A percentile compares a stretch with the other conserved stretches of the same genome.
phyloP scores from a whole-genome alignment of 1,140 invertebrate species.

The Planococcus citri region DNA sequence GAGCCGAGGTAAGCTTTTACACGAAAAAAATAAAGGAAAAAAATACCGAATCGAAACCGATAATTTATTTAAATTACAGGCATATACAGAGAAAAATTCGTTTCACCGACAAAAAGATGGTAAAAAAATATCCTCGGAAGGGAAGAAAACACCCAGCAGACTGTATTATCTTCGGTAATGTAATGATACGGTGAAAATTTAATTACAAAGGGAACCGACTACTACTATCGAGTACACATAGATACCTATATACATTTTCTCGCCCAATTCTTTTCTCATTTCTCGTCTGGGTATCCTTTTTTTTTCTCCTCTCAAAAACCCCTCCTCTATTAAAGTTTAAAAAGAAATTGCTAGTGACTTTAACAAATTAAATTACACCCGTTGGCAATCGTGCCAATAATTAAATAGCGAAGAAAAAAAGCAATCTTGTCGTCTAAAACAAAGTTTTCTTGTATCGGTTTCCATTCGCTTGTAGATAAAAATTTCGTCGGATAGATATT shows the following conservation, averaged over 20 bases:
- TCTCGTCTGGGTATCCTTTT: not conserved
- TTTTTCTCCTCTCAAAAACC: not conserved
- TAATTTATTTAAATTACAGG: not conserved
- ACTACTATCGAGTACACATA: too few species aligned
- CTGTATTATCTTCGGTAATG: not conserved
- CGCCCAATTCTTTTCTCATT: not conserved
- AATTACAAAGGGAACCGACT: not conserved
- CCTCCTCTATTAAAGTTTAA: too few species aligned
- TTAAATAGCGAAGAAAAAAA: not conserved
- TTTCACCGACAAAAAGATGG: not conserved
- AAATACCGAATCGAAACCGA: not conserved
- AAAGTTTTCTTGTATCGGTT: conserved; percentile 3
- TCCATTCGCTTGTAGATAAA: not conserved
- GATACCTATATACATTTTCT: too few species aligned
- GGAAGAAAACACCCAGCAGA: not conserved
- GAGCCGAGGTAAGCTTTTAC: too few species aligned
- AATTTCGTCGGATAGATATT: not conserved
- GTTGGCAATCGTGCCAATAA: conserved; percentile 6
- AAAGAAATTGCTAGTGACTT: not conserved
- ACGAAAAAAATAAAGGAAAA: too few species aligned
- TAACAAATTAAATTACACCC: conserved; percentile 3
- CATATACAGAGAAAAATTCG: not conserved
- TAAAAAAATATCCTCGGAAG: not conserved
- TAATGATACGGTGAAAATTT: not conserved
- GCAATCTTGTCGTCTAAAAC: not conserved